phyloP scores from a whole-genome alignment of 2,113 vertebrate species.

The Platichthys flesus region DNA sequence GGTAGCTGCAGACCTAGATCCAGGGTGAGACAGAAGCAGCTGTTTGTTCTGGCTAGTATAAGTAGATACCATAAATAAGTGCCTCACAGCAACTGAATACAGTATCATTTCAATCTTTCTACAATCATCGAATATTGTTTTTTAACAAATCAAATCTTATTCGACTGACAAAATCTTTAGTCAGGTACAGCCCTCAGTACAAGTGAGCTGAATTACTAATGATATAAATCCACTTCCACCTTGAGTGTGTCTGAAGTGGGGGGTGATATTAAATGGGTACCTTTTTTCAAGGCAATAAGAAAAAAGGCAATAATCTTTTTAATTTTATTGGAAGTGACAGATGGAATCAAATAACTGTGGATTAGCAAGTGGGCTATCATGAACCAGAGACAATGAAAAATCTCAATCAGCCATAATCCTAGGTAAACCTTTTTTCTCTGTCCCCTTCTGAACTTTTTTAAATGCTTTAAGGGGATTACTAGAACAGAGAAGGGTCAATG shows the following conservation, averaged over 20 bases:
- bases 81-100: no score
- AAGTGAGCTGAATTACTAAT: background rate
- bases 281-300: background rate
- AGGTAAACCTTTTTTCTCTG: background rate
- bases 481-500: background rate
- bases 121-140: no score
- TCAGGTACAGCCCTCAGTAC: no score
- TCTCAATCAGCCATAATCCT: background rate
- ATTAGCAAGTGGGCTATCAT: background rate
- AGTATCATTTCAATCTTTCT: no score
- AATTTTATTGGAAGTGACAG: background rate
- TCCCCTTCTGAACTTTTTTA: background rate
- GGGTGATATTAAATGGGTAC: slow-evolving; percentile 4
- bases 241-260: slow-evolving; percentile 19
- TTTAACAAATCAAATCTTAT: no score
- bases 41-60: no score
- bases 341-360: background rate
- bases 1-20: no score
- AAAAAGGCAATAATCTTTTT: background rate
- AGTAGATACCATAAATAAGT: no score
- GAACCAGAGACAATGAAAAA: background rate
- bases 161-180: no score
- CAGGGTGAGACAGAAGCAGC: no score
- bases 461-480: background rate
- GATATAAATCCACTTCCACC: slow-evolving; percentile 4